Evolutionary conservation across 2,888 invertebrate genomes (phyloP).

Genomic region (Caenorhabditis macrosperma): DNA sequence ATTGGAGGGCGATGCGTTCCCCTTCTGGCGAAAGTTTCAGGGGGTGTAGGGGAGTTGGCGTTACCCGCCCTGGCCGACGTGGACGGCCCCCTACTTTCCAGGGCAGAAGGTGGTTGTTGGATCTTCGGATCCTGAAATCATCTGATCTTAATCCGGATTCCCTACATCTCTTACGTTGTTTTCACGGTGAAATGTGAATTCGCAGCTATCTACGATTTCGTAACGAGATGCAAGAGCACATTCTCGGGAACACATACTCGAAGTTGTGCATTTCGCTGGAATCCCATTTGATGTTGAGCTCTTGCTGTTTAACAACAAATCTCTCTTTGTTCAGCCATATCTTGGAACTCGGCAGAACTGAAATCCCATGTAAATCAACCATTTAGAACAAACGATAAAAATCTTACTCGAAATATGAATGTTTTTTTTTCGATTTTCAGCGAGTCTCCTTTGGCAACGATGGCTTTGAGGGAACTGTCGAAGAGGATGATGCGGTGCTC

Average conservation of each 20-base stretch:
- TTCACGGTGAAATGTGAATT: conserved; percentile 14
- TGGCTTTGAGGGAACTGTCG: neutral
- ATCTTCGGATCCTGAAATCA: neutral
- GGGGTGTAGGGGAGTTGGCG: no score
- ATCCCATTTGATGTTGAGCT: neutral
- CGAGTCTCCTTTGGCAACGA: neutral
- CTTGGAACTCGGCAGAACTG: neutral
- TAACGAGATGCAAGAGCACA: neutral
- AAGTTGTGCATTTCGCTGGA: neutral
- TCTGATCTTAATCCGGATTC: no score
- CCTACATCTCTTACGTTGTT: conserved; percentile 1
- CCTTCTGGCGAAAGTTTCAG: no score
- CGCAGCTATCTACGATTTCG: neutral
- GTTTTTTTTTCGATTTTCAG: neutral
- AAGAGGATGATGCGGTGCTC: neutral
- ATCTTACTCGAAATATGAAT: conserved; percentile 4
- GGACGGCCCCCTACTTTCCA: no score
- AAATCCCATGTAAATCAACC: neutral
- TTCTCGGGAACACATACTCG: no score
- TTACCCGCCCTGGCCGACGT: no score
- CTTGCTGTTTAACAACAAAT: conserved; percentile 26
- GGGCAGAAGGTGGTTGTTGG: no score
- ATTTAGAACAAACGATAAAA: no score
- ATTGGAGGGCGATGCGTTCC: no score
- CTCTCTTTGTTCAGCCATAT: neutral